Base-by-base conservation (phyloP, 2,113 vertebrate species). In the Pollimyrus isidori region DNA sequence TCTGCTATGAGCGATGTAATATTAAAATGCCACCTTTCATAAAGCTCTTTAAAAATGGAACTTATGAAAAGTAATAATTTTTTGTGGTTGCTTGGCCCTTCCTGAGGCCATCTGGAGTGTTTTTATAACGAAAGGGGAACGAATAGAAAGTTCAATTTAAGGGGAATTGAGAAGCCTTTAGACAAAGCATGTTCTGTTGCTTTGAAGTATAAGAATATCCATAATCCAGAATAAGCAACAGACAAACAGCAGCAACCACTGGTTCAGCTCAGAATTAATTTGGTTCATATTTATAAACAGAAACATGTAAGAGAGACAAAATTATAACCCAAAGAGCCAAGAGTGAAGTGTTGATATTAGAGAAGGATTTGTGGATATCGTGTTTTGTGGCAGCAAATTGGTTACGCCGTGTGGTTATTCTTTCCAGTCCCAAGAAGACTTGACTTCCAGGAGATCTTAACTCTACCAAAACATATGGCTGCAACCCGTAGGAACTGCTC, bases 331-430 rank as follows among this genome's bases (percentile, higher is more conserved):
- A 49, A 73, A 15, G 13, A 48, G n/a, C 42, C 45, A 73, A 73
- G 45, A 35, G 46, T 21, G 13, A 35, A 4, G 42, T 48, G 30
- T 50, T 76, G 46, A 26, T 88, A 73, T 30, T 73, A 35, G n/a
- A 35, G 48, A 53, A 0, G n/a, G 10, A 35, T 5, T 48, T 35
- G 52, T 11, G 69, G 69, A 88, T 53, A 88, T 10, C 5, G 73
- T 17, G 11, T 35, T 76, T 52, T 82, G 58, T 35, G 87, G 23
- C 19, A 52, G 69, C 7, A 39, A 21, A 80, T 88, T 15, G 7
- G 52, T 88, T 88, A 88, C n/a, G 1, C 26, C 58, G 52, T n/a
- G 7, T 39, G 69, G 23, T 82, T 56, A 89, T 83, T 89, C 76
- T 53, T 84, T 1, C 21, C 6, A 49, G 42, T n/a, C 49, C 30